Base-by-base conservation (phyloP, 1,140 invertebrate species). In the Helicoverpa zea region DNA sequence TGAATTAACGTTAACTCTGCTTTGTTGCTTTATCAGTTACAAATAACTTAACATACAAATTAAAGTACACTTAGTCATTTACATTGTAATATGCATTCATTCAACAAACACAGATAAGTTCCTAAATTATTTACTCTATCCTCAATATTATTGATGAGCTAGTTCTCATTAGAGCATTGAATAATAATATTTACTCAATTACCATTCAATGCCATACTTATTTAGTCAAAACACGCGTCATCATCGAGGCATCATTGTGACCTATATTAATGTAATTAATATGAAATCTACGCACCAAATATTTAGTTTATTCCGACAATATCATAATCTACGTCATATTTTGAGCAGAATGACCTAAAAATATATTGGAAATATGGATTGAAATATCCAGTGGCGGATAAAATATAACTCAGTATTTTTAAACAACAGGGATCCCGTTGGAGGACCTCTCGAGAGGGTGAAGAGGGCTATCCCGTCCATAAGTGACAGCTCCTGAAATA, bases 161-260 rank as follows among this genome's bases (percentile, higher is more conserved):
- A 49, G 47, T 14, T 63, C 16, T 75, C 12, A 11, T 30, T 51
- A 29, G 11, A 35, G 29, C 23, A 29, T 4, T 61, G 11, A 75
- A 61, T 49, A 75, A 61, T 49, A 75, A 61, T 75, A 75, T 75
- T 75, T 75, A 75, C 73, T 23, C 2, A 29, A 14, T 70, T 52
- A 30, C 49, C 23, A 70, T 70, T 70, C 66, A 70, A 70, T 70
- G 66, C 66, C 66, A 30, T n/a, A 43, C 30, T 75, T 75, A 61
- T 59, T 61, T 49, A 59, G 73, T 63, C 43, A 59, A 61, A 75
- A 75, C 73, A 75, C 23, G 56, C 73, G 73, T 75, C 58, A 75
- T 51, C 10, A 51, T 18, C 43, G 54, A 61, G 56, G 63, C 56
- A 18, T 75, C 73, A 61, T 29, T 61, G 58, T 61, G 73, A 49